phyloP scores from a whole-genome alignment of 2,888 invertebrate genomes.

The Nephrotoma guestfalica region DNA sequence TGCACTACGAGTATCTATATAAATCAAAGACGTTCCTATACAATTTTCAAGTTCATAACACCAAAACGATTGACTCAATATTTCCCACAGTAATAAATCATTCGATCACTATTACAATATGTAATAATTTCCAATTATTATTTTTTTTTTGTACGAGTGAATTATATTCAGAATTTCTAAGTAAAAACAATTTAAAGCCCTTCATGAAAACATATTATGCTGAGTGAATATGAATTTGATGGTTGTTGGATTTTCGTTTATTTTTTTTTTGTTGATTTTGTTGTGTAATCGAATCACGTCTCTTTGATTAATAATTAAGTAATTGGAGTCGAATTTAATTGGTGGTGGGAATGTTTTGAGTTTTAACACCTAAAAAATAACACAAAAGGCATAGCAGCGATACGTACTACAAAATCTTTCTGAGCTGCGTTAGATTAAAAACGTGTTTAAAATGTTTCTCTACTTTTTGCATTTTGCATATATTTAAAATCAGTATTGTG shows the following conservation, averaged over 20 bases:
- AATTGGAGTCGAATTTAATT: not conserved
- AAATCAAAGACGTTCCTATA: not conserved
- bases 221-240: not conserved
- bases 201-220: not conserved
- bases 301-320: not conserved
- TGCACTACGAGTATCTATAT: too few species aligned
- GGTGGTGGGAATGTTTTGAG: not conserved
- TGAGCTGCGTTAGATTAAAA: too few species aligned
- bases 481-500: too few species aligned
- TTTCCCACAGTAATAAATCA: not conserved
- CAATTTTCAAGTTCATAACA: not conserved
- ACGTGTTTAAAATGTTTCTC: too few species aligned
- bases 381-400: too few species aligned
- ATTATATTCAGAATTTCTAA: not conserved
- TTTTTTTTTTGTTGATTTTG: not conserved
- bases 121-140: not conserved
- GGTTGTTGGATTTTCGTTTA: not conserved
- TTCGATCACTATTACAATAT: not conserved
- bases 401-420: too few species aligned
- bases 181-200: not conserved
- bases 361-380: too few species aligned
- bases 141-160: not conserved
- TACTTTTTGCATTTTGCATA: too few species aligned
- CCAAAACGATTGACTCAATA: not conserved
- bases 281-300: not conserved